phyloP scores from a whole-genome alignment of 2,113 vertebrate species.

The Vulpes ferrilata region DNA sequence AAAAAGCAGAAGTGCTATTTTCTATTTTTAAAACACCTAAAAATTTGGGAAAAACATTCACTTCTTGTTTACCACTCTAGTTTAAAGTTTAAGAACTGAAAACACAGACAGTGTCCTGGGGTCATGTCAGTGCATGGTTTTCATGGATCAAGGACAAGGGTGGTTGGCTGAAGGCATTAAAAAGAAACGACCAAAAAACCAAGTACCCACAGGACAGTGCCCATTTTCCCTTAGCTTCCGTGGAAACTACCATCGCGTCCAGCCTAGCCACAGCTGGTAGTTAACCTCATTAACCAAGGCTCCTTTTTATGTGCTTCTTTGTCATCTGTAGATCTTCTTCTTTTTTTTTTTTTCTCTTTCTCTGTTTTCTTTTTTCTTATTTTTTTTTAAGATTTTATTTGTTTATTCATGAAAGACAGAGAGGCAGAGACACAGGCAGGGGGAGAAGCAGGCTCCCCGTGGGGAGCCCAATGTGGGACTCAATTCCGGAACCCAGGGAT shows the following conservation, averaged over 20 bases:
- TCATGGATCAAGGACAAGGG: not conserved
- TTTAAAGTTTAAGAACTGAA: not conserved
- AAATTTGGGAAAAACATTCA: slow-evolving; percentile 53
- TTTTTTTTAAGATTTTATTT: too few species aligned
- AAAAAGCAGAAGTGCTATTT: slow-evolving; percentile 79
- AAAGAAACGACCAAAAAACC: not conserved
- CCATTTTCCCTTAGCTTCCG: not conserved
- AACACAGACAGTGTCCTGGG: not conserved
- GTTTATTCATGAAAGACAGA: too few species aligned
- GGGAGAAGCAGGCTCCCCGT: too few species aligned
- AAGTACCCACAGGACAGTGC: not conserved
- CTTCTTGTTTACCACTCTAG: slow-evolving; percentile 26
- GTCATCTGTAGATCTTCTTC: not conserved
- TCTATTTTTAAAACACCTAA: slow-evolving; percentile 66
- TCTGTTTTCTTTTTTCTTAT: not conserved
- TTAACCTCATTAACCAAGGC: not conserved
- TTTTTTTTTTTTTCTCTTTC: not conserved
- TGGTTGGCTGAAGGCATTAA: not conserved
- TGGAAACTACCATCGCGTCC: rapidly evolving
- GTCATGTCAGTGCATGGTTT: not conserved
- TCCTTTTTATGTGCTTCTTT: not conserved
- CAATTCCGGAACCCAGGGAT: too few species aligned
- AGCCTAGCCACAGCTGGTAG: not conserved
- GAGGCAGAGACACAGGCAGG: too few species aligned
- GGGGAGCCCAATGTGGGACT: too few species aligned